Evolutionary conservation across 2,888 invertebrate species (phyloP).

Genomic region (Synergus laeviventris): DNA sequence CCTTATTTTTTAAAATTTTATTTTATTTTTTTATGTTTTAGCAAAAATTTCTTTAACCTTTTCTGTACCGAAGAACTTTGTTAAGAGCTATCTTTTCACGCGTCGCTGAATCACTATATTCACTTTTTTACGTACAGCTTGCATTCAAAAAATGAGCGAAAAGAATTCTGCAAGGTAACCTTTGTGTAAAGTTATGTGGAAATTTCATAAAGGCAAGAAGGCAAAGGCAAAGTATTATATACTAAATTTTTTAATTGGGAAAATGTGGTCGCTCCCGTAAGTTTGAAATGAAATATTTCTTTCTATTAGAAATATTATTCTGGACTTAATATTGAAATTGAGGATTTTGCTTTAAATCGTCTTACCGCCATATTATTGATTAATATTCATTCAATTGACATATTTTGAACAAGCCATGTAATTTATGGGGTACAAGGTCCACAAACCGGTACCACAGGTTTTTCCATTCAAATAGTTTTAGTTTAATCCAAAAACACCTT

Average conservation of each 20-base stretch:
- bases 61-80: not conserved
- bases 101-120: no score
- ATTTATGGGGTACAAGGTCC: not conserved
- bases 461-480: not conserved
- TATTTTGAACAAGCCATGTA: not conserved
- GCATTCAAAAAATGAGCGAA: not conserved
- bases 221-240: not conserved
- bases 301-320: no score
- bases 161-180: not conserved
- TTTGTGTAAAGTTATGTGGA: not conserved
- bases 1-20: not conserved
- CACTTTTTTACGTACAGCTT: not conserved
- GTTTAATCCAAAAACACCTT: slow-evolving; percentile 5
- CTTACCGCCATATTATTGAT: not conserved
- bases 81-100: not conserved
- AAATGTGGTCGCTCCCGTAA: not conserved
- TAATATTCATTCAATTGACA: slow-evolving; percentile 1
- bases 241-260: not conserved
- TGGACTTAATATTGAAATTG: not conserved
- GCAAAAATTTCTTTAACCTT: not conserved
- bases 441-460: slow-evolving; percentile 21
- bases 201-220: not conserved
- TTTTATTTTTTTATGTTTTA: not conserved
- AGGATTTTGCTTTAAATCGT: not conserved
- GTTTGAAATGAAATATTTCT: no score